phyloP scores from a whole-genome alignment of 2,113 vertebrate species.

The Silurus asotus region DNA sequence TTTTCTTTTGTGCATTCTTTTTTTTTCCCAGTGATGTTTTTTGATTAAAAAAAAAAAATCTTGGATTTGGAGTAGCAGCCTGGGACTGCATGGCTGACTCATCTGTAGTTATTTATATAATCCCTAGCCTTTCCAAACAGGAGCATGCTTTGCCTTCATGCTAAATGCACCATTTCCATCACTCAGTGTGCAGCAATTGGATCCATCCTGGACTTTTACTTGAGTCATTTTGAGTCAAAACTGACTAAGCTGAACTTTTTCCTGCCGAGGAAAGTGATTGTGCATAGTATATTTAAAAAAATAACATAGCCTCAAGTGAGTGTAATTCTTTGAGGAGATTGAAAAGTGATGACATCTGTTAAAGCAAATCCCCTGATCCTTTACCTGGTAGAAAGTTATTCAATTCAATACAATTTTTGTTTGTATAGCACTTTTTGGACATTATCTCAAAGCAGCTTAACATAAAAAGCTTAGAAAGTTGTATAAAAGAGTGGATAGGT shows the following conservation, averaged over 20 bases:
- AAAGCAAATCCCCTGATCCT: conserved; percentile 28
- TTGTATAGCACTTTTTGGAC: too few species aligned
- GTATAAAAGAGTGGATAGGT: too few species aligned
- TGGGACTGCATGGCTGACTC: conserved; percentile 72
- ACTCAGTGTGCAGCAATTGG: conserved; percentile 58
- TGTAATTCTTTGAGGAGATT: conserved; percentile 42
- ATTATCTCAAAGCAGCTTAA: too few species aligned
- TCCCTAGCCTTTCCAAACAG: conserved; percentile 66
- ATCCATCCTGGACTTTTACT: conserved; percentile 42
- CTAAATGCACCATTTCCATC: conserved; percentile 61
- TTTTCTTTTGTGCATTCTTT: conserved; percentile 18
- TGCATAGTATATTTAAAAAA: conserved; percentile 1
- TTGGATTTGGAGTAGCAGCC: conserved; percentile 67
- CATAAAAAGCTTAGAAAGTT: too few species aligned
- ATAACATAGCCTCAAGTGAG: conserved; percentile 14
- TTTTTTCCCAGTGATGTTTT: conserved; percentile 54
- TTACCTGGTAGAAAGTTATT: conserved; percentile 24
- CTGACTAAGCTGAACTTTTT: neutral
- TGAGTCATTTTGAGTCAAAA: conserved; percentile 15
- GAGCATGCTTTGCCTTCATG: conserved; percentile 63
- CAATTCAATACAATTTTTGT: too few species aligned
- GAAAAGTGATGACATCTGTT: conserved; percentile 48
- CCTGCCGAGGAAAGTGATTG: neutral
- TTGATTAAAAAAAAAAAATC: conserved; percentile 65
- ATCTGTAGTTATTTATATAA: conserved; percentile 74